Percentiles rank a stretch among this genome's conserved stretches.
Evolutionary conservation across 2,888 invertebrate genomes (phyloP).

Genomic region (Microctonus hyperodae): DNA sequence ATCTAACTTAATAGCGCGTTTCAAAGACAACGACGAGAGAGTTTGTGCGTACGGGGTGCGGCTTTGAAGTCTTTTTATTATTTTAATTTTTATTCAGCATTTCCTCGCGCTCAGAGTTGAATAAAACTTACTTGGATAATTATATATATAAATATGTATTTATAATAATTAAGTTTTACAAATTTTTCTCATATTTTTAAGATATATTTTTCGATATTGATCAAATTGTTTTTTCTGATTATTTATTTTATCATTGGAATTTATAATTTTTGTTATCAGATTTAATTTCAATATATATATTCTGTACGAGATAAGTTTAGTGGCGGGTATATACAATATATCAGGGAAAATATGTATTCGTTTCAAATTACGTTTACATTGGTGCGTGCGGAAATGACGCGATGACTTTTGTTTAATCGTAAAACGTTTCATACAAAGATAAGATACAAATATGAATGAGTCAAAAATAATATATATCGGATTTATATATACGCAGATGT

Average conservation of each 20-base stretch:
- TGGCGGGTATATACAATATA: too few relatives aligned
- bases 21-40: slow-evolving; percentile 7
- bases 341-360: slow-evolving; percentile 4
- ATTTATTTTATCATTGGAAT: too few relatives aligned
- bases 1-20: background rate
- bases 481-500: too few relatives aligned
- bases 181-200: too few relatives aligned
- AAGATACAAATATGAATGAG: slow-evolving; percentile 1
- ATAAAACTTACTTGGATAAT: slow-evolving; percentile 3
- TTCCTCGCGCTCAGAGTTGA: background rate
- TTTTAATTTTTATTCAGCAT: slow-evolving; percentile 11
- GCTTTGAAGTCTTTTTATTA: background rate
- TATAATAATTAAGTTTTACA: too few relatives aligned
- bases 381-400: background rate
- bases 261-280: too few relatives aligned
- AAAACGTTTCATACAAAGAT: background rate
- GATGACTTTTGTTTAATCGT: background rate
- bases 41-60: slow-evolving; percentile 16
- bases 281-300: too few relatives aligned
- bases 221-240: too few relatives aligned
- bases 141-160: background rate
- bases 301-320: too few relatives aligned
- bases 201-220: too few relatives aligned
- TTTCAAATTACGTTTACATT: slow-evolving; percentile 13
- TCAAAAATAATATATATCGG: background rate